Percentiles rank a stretch among this genome's conserved stretches.
Evolutionary conservation across 2,888 invertebrate species (phyloP).

Genomic region (Epinotia ramella): DNA sequence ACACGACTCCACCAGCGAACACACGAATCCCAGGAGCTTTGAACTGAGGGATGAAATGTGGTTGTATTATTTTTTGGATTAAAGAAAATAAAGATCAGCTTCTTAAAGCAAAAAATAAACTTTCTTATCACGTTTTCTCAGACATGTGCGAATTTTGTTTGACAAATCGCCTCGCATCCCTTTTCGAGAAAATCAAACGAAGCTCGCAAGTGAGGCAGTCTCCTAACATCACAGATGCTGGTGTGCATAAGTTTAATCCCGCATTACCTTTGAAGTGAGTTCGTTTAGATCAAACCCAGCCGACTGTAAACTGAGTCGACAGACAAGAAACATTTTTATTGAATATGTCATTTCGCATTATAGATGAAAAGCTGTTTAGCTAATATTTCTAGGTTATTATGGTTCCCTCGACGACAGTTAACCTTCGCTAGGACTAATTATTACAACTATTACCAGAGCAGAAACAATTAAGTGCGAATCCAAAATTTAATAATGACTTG

Average conservation of each 20-base stretch:
- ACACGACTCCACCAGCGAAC: conserved; percentile 98
- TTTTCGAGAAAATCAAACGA: conserved; percentile 32
- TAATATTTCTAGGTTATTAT: neutral
- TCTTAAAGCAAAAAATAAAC: neutral
- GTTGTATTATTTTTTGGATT: neutral
- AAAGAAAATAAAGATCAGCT: neutral
- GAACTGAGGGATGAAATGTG: conserved; percentile 87
- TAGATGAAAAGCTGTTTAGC: neutral
- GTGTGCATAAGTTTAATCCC: conserved; percentile 56
- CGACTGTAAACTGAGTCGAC: conserved; percentile 24
- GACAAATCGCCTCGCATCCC: conserved; percentile 13
- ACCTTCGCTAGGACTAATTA: neutral
- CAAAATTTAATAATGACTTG: conserved; percentile 45
- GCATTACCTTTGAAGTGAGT: conserved; percentile 55
- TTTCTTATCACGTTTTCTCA: conserved; percentile 9
- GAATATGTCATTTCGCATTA: neutral
- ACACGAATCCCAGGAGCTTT: conserved; percentile 98
- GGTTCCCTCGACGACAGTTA: neutral
- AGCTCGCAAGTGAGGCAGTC: conserved; percentile 16
- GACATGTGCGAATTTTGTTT: conserved; percentile 15
- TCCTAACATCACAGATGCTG: conserved; percentile 46
- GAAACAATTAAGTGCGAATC: conserved; percentile 38
- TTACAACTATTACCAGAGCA: neutral
- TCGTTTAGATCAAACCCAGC: conserved; percentile 34
- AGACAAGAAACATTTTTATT: conserved; percentile 3